Conservation (phyloP, 2,797 vertebrate genomes). For the Pachyuromys duprasi region DNA sequence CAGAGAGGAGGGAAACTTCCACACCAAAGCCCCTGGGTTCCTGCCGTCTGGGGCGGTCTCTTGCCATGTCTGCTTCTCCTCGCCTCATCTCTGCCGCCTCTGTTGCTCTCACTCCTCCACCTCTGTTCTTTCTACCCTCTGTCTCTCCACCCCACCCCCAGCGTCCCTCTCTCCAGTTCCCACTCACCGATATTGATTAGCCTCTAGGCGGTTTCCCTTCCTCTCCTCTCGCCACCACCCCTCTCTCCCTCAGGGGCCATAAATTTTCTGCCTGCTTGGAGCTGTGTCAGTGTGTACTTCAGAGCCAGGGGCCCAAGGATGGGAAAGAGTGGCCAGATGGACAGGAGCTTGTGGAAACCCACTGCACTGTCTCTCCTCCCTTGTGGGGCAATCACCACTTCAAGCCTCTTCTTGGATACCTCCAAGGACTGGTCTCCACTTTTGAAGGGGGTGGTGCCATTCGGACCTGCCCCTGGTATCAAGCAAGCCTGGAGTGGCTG, state of each 20-base stretch:
- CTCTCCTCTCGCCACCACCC: conserved; percentile 69
- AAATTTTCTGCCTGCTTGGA: conserved; percentile 73
- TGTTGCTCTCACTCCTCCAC: conserved; percentile 47
- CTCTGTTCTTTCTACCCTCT: conserved; percentile 23
- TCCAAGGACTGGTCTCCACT: conserved; percentile 58
- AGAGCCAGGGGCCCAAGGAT: background rate
- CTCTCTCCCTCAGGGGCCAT: conserved; percentile 79
- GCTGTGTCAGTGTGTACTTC: conserved; percentile 64
- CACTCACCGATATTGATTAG: conserved; percentile 81
- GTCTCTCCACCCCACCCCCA: background rate
- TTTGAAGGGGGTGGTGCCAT: background rate
- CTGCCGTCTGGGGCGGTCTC: background rate
- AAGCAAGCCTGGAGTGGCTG: too few relatives aligned
- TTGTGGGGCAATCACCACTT: background rate
- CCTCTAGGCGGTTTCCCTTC: conserved; percentile 78
- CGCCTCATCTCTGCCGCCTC: background rate
- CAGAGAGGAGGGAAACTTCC: background rate
- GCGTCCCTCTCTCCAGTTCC: conserved; percentile 60
- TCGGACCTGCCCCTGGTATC: background rate
- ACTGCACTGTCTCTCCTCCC: background rate
- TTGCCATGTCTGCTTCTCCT: background rate
- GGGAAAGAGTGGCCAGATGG: conserved; percentile 8
- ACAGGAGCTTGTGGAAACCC: background rate
- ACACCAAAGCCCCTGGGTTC: background rate
- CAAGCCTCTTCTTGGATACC: conserved; percentile 71